These are phyloP conservation scores for human (Homo sapiens) DNA, from an alignment of 2,113 vertebrate genomes.

Conservation along the genomic window DNA sequence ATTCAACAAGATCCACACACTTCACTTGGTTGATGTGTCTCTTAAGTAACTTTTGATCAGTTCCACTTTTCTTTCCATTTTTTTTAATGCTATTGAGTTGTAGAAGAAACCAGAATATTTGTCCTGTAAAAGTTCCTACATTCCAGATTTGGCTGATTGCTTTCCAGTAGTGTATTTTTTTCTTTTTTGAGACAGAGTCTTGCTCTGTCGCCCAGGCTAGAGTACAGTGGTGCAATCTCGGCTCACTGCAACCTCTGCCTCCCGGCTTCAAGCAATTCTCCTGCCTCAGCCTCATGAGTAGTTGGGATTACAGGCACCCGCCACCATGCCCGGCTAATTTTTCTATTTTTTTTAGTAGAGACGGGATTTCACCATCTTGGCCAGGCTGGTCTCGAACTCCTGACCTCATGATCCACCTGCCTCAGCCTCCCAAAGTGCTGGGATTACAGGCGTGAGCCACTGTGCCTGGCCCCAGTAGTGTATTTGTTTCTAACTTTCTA, in stretches of 20 bases:
- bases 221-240: rapidly evolving
- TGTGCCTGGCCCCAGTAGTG: background rate
- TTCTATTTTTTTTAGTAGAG: no score
- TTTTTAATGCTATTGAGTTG: background rate
- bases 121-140: background rate
- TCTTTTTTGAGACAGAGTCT: background rate
- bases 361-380: no score
- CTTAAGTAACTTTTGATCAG: constrained; percentile 9
- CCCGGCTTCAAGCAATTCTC: no score
- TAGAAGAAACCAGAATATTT: background rate
- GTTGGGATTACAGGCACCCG: no score
- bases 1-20: background rate
- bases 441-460: no score
- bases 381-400: no score
- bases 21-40: background rate
- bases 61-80: background rate
- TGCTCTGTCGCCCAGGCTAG: no score
- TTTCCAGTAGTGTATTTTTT: background rate
- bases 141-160: background rate
- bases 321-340: no score
- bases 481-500: background rate
- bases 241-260: no score
- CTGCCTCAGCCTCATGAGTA: no score
- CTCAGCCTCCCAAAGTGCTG: no score
- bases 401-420: no score